Percentiles rank a stretch among this genome's conserved stretches.
Evolutionary conservation across 2,113 vertebrate species (phyloP).

Genomic region (Callocephalon fimbriatum): DNA sequence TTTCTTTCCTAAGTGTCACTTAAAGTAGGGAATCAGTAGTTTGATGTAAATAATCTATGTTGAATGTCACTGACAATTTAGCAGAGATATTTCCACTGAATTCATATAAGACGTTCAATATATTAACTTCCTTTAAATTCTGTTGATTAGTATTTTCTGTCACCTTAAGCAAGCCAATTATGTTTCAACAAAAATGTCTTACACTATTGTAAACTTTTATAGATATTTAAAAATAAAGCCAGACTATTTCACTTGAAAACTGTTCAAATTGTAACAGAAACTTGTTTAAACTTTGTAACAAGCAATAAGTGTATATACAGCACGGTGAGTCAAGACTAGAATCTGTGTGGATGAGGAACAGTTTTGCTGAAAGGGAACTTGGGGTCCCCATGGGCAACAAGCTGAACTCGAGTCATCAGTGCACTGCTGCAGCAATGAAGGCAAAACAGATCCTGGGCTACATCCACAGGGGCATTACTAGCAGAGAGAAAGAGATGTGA

Average conservation of each 20-base stretch:
- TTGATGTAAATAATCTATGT: neutral
- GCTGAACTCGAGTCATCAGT: rapidly evolving
- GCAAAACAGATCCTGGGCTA: too few relatives aligned
- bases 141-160: neutral
- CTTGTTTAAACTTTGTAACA: neutral
- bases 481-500: neutral
- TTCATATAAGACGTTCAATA: neutral
- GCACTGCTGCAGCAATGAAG: neutral
- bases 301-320: neutral
- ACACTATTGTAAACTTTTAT: neutral
- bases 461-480: rapidly evolving
- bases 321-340: neutral
- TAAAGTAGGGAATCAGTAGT: neutral
- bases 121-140: neutral
- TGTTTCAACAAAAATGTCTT: neutral
- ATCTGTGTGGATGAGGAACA: neutral
- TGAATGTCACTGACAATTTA: neutral
- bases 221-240: neutral
- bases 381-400: neutral
- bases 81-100: neutral
- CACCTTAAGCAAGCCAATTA: neutral
- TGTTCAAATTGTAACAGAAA: neutral
- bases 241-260: neutral
- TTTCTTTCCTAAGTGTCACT: neutral
- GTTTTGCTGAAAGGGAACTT: neutral